Evolutionary conservation across 2,797 vertebrate genomes (phyloP).

Genomic region (Dallia pectoralis): DNA sequence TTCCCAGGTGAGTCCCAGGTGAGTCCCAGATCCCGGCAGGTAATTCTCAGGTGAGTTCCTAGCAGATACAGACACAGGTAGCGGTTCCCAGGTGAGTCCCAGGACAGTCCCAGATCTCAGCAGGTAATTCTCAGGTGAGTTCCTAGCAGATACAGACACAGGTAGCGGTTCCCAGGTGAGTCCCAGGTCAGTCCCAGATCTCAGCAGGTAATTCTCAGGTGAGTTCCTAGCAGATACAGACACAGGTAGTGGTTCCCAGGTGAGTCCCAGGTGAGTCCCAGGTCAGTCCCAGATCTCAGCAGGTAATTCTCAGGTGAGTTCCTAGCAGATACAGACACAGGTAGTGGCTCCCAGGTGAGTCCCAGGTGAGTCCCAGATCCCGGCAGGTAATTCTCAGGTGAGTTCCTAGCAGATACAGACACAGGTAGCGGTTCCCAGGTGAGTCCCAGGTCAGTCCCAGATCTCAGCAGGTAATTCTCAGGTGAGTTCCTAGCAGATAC

Average conservation of each 20-base stretch:
- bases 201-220: constrained; percentile 6
- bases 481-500: constrained; percentile 16
- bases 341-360: too few relatives aligned
- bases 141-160: constrained; percentile 5
- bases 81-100: constrained; percentile 1
- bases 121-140: constrained; percentile 18
- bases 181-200: background rate
- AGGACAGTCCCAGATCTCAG: background rate
- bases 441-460: too few relatives aligned
- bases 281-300: background rate
- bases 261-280: too few relatives aligned
- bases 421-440: constrained; percentile 2
- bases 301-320: constrained; percentile 19
- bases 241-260: constrained; percentile 1
- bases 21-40: background rate
- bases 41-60: constrained; percentile 20
- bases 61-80: constrained; percentile 6
- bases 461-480: background rate
- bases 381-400: constrained; percentile 12
- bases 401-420: constrained; percentile 11
- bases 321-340: constrained; percentile 4
- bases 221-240: constrained; percentile 14
- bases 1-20: too few relatives aligned
- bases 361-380: background rate
- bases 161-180: constrained; percentile 4